Conservation (phyloP, 2,797 vertebrate species). For the Anisognathus igniventris region DNA sequence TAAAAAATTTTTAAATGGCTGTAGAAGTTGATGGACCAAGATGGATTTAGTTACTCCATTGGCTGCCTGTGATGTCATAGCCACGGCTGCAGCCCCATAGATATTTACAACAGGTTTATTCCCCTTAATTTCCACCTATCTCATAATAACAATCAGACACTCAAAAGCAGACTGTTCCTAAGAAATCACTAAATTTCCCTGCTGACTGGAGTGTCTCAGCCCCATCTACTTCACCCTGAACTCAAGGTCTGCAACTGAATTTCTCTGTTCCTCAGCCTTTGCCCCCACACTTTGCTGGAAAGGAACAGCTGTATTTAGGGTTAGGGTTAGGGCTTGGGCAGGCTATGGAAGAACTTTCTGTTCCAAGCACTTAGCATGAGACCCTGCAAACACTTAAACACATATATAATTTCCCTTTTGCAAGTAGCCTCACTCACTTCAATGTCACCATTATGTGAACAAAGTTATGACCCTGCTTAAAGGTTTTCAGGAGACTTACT, state of each 20-base stretch:
- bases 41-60: conserved; percentile 17
- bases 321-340: neutral
- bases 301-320: neutral
- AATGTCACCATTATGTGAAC: conserved; percentile 24
- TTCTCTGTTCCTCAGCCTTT: neutral
- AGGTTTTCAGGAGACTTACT: conserved; percentile 27
- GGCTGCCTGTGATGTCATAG: conserved; percentile 50
- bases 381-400: neutral
- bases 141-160: neutral
- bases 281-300: neutral
- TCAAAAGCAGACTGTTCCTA: neutral
- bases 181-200: neutral
- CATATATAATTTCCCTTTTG: conserved; percentile 5
- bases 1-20: conserved; percentile 57
- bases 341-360: neutral
- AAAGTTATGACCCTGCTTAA: neutral
- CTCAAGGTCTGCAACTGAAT: neutral
- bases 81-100: neutral
- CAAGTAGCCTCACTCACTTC: neutral
- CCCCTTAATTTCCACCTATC: conserved; percentile 30
- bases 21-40: conserved; percentile 48
- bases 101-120: conserved; percentile 41
- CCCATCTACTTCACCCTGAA: neutral
- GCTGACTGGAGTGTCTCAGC: neutral
- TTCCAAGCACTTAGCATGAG: neutral